Evolutionary conservation across 2,888 invertebrate genomes (phyloP).

Genomic region (Ochropleura plecta): DNA sequence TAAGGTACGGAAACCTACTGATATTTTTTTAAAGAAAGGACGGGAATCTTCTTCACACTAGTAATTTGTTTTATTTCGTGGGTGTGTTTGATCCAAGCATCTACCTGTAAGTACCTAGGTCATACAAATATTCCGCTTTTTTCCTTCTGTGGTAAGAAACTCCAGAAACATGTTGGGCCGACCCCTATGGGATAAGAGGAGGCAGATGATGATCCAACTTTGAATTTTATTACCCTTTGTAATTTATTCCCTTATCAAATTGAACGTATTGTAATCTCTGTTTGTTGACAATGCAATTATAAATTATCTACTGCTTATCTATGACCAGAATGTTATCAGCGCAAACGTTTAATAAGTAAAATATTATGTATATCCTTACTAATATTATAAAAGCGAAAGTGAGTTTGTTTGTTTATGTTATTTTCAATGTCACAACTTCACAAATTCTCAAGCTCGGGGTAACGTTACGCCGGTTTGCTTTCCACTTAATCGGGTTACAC

Average conservation of each 20-base stretch:
- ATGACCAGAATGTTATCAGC: not conserved
- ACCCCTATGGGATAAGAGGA: too few relatives aligned
- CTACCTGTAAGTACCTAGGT: too few relatives aligned
- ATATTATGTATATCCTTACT: not conserved
- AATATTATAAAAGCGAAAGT: too few relatives aligned
- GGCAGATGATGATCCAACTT: not conserved
- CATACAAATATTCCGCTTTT: too few relatives aligned
- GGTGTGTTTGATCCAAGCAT: too few relatives aligned
- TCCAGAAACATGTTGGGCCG: too few relatives aligned
- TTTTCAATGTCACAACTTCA: conserved; percentile 19
- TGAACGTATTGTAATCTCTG: not conserved
- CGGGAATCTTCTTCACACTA: too few relatives aligned
- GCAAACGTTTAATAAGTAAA: not conserved
- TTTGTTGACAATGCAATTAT: not conserved
- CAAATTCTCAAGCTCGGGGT: conserved; percentile 10
- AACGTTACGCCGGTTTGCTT: conserved; percentile 12
- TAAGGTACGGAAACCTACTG: too few relatives aligned
- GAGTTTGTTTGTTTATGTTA: too few relatives aligned
- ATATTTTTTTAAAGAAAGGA: too few relatives aligned
- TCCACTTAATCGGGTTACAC: conserved; percentile 22
- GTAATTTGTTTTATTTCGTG: too few relatives aligned
- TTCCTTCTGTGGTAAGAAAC: too few relatives aligned
- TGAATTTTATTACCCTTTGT: not conserved
- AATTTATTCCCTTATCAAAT: not conserved
- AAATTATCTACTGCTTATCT: not conserved